phyloP scores from a whole-genome alignment of 1,140 invertebrate genomes.

The Conus ventricosus region DNA sequence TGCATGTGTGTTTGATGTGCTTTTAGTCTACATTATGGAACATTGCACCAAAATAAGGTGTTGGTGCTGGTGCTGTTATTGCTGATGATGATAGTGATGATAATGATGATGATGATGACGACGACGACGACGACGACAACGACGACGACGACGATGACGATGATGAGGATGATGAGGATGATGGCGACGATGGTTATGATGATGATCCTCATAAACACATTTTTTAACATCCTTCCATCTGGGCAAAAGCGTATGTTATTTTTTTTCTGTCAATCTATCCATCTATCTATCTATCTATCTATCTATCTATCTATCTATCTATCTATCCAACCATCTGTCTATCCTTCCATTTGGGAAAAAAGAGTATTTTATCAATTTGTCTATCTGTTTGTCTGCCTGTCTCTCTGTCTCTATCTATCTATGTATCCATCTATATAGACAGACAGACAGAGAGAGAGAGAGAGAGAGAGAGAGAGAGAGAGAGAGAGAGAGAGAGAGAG shows the following conservation, averaged over 20 bases:
- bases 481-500: not conserved
- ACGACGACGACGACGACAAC: not conserved
- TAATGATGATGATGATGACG: not conserved
- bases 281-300: no score
- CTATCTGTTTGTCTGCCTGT: no score
- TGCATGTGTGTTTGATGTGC: no score
- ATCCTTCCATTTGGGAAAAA: no score
- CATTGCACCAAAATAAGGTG: not conserved
- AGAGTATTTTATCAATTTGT: no score
- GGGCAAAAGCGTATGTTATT: not conserved
- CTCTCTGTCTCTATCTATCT: no score
- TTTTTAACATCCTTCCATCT: not conserved
- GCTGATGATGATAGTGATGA: not conserved
- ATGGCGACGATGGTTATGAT: not conserved
- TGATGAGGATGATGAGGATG: no score
- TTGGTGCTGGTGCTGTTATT: conserved; percentile 22
- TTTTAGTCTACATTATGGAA: not conserved
- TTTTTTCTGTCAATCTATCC: no score
- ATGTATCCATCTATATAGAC: no score
- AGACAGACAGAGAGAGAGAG: not conserved
- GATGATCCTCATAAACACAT: not conserved
- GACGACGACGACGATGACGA: not conserved
- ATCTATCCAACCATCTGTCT: no score
- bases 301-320: no score
- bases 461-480: not conserved